Evolutionary conservation across 2,888 invertebrate genomes (phyloP).

Genomic region (Pristionchus fissidentatus): DNA sequence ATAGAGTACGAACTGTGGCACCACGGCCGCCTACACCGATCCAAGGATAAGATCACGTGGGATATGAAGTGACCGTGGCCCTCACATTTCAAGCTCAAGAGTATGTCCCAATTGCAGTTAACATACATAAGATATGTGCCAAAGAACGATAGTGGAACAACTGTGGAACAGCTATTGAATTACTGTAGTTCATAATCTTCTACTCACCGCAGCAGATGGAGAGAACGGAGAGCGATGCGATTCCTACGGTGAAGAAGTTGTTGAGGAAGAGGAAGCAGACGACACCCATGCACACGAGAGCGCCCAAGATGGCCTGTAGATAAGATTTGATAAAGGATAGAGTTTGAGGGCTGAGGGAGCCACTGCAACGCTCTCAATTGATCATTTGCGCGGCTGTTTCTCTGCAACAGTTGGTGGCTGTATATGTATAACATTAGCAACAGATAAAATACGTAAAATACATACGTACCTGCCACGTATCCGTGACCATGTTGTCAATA

Average conservation of each 20-base stretch:
- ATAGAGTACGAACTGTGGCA: background rate
- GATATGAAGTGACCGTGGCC: background rate
- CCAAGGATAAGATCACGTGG: background rate
- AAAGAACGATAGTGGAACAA: background rate
- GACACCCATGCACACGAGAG: conserved; percentile 68
- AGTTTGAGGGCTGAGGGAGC: background rate
- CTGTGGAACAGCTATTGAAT: background rate
- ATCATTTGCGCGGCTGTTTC: background rate
- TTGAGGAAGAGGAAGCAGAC: conserved; percentile 70
- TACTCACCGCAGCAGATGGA: conserved; percentile 54
- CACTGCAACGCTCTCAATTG: background rate
- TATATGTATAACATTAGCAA: background rate
- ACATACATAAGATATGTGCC: background rate
- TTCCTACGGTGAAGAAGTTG: conserved; percentile 64
- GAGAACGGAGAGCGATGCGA: conserved; percentile 59
- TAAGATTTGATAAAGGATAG: background rate
- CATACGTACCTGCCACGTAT: conserved; percentile 70
- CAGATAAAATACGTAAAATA: too few species aligned
- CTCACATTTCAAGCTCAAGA: too few species aligned
- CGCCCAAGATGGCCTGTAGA: conserved; percentile 62
- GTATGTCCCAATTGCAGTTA: background rate
- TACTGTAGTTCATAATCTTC: background rate
- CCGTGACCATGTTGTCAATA: conserved; percentile 74
- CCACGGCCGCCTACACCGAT: background rate
- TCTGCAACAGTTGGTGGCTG: background rate